Percentiles rank a stretch among this genome's conserved stretches.
phyloP scores from a whole-genome alignment of 2,113 vertebrate species.

The Python bivittatus region DNA sequence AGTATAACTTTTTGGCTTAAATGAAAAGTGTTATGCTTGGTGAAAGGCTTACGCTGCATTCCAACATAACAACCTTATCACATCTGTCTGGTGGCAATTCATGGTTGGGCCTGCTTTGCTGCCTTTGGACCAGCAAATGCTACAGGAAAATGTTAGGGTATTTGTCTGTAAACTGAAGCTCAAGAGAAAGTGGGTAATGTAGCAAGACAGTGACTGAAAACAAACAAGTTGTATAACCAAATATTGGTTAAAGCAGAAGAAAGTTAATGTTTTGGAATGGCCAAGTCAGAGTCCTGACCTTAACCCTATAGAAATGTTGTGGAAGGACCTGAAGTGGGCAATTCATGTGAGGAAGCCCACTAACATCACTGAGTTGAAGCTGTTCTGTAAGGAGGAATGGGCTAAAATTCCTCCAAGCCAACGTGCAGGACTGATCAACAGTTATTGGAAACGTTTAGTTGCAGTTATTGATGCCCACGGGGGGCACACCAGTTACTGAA shows the following conservation, averaged over 20 bases:
- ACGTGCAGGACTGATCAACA: not conserved
- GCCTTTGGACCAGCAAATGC: not conserved
- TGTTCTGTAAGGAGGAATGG: not conserved
- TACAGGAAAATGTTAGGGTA: not conserved
- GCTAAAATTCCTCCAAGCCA: not conserved
- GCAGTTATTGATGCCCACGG: not conserved
- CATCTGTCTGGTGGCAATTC: not conserved
- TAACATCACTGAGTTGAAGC: not conserved
- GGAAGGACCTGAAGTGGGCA: not conserved
- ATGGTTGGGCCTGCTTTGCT: not conserved
- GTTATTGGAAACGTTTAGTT: not conserved
- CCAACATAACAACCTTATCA: not conserved
- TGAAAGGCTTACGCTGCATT: not conserved
- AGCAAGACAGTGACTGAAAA: not conserved
- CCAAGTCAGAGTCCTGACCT: not conserved
- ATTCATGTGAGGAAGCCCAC: not conserved
- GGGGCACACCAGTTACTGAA: not conserved
- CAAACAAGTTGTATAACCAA: not conserved
- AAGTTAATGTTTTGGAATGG: not conserved
- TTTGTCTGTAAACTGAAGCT: not conserved
- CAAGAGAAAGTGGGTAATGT: not conserved
- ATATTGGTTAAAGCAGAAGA: not conserved
- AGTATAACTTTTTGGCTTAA: not conserved
- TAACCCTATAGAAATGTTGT: not conserved
- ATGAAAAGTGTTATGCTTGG: not conserved